Percentiles rank a stretch among this genome's conserved stretches.
phyloP scores from a whole-genome alignment of 2,797 vertebrate species.

The Xiphorhynchus erythropygius region DNA sequence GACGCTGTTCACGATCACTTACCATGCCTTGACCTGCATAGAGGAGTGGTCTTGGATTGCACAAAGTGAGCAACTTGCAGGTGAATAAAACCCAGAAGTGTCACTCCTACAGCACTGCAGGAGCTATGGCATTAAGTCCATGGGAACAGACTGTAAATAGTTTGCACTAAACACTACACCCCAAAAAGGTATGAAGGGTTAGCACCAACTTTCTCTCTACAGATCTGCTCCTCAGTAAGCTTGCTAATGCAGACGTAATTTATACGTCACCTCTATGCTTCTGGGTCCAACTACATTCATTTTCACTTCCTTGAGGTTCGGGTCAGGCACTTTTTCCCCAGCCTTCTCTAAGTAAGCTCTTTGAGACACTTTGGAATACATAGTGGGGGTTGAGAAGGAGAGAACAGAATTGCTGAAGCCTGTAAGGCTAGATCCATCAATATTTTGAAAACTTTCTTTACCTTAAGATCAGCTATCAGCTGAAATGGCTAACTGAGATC shows the following conservation, averaged over 20 bases:
- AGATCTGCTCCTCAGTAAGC: neutral
- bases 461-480: neutral
- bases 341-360: neutral
- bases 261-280: accelerated
- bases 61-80: neutral
- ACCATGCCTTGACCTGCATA: neutral
- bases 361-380: neutral
- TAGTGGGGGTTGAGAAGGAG: neutral
- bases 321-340: neutral
- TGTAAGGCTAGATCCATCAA: neutral
- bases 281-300: neutral
- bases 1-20: neutral
- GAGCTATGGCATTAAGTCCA: neutral
- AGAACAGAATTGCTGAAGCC: neutral
- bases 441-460: conserved; percentile 15
- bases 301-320: neutral
- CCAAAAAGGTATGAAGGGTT: neutral
- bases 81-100: neutral
- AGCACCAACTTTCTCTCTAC: neutral
- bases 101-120: neutral
- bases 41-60: neutral
- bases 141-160: neutral
- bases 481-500: neutral
- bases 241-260: neutral
- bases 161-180: neutral